Conservation (phyloP, 1,140 invertebrate genomes). For the Chlorops oryzae region DNA sequence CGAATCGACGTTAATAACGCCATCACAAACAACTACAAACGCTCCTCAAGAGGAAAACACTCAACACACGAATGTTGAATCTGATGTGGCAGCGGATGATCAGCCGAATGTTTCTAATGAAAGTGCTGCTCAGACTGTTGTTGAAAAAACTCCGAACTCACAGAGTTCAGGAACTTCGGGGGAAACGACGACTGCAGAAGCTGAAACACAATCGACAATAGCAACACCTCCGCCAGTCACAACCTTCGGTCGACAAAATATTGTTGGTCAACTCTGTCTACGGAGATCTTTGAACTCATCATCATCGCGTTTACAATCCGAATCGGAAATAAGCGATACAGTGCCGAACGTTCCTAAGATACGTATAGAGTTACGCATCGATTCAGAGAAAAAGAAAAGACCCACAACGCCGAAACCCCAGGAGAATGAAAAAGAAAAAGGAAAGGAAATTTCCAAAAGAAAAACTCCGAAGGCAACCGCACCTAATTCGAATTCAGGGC, state of each 20-base stretch:
- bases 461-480: too few species aligned
- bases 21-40: background rate
- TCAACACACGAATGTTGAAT: background rate
- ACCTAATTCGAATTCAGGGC: too few species aligned
- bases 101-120: background rate
- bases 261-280: conserved; percentile 22
- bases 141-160: background rate
- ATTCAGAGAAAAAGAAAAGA: conserved; percentile 17
- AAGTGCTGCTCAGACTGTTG: background rate
- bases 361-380: conserved; percentile 14
- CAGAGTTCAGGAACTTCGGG: background rate
- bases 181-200: background rate
- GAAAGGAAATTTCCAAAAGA: too few species aligned
- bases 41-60: background rate
- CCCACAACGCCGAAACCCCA: too few species aligned
- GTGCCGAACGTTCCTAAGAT: conserved; percentile 12
- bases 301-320: conserved; percentile 25
- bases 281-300: conserved; percentile 31
- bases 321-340: conserved; percentile 17
- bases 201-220: background rate
- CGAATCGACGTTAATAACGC: background rate
- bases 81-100: background rate
- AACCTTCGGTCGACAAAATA: conserved; percentile 31
- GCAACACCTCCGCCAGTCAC: conserved; percentile 16
- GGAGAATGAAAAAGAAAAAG: too few species aligned